A percentile compares a stretch with the other conserved stretches of the same genome.
These are phyloP conservation scores for Drosophila ambigua DNA, from an alignment of 1,140 invertebrate species.

Conservation along the genomic window DNA sequence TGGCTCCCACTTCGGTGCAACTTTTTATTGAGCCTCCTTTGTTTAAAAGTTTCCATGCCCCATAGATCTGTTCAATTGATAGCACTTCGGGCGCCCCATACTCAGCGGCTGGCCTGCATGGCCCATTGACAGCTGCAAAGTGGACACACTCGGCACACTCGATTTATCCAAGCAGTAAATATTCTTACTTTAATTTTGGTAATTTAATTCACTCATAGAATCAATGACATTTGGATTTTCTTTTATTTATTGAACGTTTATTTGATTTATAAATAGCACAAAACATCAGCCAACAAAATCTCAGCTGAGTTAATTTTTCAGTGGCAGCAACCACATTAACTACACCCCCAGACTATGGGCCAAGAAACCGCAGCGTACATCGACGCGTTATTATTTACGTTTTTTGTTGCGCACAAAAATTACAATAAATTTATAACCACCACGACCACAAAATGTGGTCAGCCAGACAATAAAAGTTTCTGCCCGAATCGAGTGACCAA, in stretches of 20 bases:
- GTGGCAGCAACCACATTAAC: neutral
- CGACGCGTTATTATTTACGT: slow-evolving; percentile 69
- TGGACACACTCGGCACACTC: slow-evolving; percentile 1
- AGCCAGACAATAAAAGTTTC: slow-evolving; percentile 67
- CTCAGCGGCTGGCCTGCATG: slow-evolving; percentile 28
- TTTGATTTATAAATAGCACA: too few relatives aligned
- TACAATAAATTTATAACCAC: slow-evolving; percentile 78
- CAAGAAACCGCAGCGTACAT: slow-evolving; percentile 53
- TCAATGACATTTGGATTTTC: neutral
- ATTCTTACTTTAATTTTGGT: neutral
- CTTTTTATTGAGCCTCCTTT: slow-evolving; percentile 35
- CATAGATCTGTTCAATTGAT: slow-evolving; percentile 49
- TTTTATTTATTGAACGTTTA: too few relatives aligned
- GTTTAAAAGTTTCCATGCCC: slow-evolving; percentile 41
- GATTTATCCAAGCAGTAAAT: neutral
- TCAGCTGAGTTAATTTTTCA: too few relatives aligned
- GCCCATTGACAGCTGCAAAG: slow-evolving; percentile 33
- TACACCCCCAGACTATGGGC: neutral
- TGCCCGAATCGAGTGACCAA: slow-evolving; percentile 29
- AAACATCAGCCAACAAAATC: too few relatives aligned
- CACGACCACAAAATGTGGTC: slow-evolving; percentile 71
- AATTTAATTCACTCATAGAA: neutral
- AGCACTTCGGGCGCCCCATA: slow-evolving; percentile 30
- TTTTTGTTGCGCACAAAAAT: slow-evolving; percentile 68
- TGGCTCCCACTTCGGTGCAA: neutral